Conservation (phyloP, 2,113 vertebrate genomes). For the Lasiurus borealis region DNA sequence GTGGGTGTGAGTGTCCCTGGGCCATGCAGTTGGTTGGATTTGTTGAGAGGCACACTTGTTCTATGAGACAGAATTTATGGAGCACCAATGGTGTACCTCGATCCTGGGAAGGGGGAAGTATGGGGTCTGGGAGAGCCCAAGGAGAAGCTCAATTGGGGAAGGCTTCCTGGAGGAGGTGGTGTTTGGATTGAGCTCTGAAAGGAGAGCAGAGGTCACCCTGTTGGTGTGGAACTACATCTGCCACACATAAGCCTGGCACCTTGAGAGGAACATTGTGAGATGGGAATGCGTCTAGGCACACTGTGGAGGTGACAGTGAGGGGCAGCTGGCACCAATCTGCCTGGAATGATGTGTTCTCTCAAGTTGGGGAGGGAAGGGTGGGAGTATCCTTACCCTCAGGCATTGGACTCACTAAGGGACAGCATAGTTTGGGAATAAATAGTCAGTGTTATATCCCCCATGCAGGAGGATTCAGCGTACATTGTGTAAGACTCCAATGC, state of each 20-base stretch:
- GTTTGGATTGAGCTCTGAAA: neutral
- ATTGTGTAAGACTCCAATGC: neutral
- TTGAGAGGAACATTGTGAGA: neutral
- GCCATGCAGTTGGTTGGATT: neutral
- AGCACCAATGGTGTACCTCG: neutral
- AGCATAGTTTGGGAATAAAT: neutral
- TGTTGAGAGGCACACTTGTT: neutral
- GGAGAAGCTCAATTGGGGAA: neutral
- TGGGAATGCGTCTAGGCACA: neutral
- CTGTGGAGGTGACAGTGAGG: rapidly evolving
- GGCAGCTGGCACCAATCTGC: neutral
- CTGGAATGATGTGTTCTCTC: neutral
- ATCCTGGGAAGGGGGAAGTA: neutral
- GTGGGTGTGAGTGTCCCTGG: neutral
- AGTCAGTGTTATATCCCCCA: neutral
- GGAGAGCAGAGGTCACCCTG: neutral
- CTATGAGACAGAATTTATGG: neutral
- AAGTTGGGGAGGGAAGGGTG: neutral
- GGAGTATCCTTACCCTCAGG: neutral
- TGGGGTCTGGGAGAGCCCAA: neutral
- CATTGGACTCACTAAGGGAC: neutral
- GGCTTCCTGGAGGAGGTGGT: neutral
- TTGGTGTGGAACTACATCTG: neutral
- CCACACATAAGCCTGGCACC: neutral
- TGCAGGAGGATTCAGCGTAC: neutral